Evolutionary conservation across 2,888 invertebrate genomes (phyloP), one percentile per base, ranked within the genome.

Genomic region (Terebella lapidaria): DNA sequence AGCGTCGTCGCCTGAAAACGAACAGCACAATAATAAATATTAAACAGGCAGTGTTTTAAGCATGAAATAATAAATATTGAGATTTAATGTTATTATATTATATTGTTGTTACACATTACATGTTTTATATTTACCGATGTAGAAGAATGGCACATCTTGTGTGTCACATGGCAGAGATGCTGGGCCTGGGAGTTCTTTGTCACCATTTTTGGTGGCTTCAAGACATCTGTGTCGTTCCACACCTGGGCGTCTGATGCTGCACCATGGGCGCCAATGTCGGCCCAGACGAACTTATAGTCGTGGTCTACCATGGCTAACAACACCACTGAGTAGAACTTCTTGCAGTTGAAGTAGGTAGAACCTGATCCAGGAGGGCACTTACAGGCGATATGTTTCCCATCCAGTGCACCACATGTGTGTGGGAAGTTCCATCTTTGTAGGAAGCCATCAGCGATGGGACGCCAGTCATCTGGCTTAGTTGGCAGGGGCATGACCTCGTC

Each of bases 391-490:
- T 59, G 59, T 25, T 59, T 59, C 27, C 56, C 59, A 27, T 59
- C 59, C 15, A 59, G 25, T 24, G 57, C 59, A 10, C 61, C 59
- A 4, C 58, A n/a, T 46, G 47, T 53, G 45, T 59, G 53, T 46
- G 61, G 59, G 35, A 59, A 59, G 27, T 59, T 59, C 61, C 59
- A 61, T 15, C 20, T 25, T 20, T 18, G 18, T 26, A 27, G 22
- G 52, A 58, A 60, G n/a, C n/a, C 57, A n/a, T 57, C 20, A 20
- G 30, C 24, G 22, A 56, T 27, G 2, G 2, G 3, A 3, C 10
- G 52, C 68, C 66, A 70, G 46, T 59, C 67, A 15, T 52, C 60
- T 29, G 54, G 54, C 22, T 51, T 60, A 15, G 54, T 56, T 30
- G 65, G 66, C 53, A 49, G 60, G 18, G 10, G 24, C 35, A 66